Evolutionary conservation across 37 sponge, comb jelly and placozoan genomes (phyloP).

Genomic region (Hormiphora californensis): DNA sequence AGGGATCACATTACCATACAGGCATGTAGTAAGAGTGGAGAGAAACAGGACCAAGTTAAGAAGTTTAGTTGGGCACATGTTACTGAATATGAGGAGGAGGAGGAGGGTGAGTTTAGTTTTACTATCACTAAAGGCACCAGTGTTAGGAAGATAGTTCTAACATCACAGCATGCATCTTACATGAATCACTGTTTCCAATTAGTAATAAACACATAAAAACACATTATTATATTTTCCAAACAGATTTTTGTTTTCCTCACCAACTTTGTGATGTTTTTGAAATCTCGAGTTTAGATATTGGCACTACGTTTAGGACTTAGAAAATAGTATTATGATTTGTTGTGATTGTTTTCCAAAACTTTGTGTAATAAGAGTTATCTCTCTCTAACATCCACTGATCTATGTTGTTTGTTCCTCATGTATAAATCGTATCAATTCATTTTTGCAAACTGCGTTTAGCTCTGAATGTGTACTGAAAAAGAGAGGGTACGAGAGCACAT

Average conservation of each 20-base stretch:
- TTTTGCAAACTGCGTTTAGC: not conserved
- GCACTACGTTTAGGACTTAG: no score
- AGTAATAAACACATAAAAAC: not conserved
- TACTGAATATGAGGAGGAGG: not conserved
- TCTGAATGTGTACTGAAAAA: not conserved
- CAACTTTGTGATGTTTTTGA: no score
- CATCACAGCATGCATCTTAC: not conserved
- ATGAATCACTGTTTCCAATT: conserved; percentile 28
- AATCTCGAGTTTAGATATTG: no score
- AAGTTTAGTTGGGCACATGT: not conserved
- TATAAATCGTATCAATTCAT: no score
- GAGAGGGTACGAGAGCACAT: not conserved
- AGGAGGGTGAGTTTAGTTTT: conserved; percentile 1
- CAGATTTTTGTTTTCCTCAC: not conserved
- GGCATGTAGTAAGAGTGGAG: conserved; percentile 74
- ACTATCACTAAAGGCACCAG: conserved; percentile 13
- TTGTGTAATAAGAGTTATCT: no score
- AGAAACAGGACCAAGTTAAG: conserved; percentile 59
- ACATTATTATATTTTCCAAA: not conserved
- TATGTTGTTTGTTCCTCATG: no score
- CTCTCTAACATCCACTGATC: no score
- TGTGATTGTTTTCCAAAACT: no score
- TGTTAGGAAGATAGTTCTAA: conserved; percentile 2
- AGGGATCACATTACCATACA: conserved; percentile 59
- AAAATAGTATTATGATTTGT: no score